Percentiles rank a stretch among this genome's conserved stretches.
phyloP scores from a whole-genome alignment of 2,113 vertebrate genomes.

The Rhabdornis inornatus region DNA sequence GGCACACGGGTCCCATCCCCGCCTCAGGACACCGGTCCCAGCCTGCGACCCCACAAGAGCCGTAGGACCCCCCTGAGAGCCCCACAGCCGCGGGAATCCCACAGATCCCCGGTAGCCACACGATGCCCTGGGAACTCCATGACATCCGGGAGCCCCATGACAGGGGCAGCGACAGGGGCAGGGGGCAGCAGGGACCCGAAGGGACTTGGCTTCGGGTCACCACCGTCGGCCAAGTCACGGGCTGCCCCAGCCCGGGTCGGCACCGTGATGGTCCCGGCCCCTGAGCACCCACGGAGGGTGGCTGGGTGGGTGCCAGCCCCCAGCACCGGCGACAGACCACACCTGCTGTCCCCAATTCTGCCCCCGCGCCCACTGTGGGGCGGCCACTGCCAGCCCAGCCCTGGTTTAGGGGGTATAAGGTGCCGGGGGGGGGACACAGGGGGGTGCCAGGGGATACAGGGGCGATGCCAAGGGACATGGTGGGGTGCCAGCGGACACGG shows the following conservation, averaged over 20 bases:
- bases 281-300: neutral
- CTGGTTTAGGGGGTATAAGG: neutral
- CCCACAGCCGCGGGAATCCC: neutral
- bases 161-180: neutral
- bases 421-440: neutral
- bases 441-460: neutral
- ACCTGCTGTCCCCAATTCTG: rapidly evolving
- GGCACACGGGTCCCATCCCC: neutral
- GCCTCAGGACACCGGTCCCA: rapidly evolving
- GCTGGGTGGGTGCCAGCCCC: neutral
- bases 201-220: neutral
- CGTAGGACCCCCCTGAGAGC: neutral
- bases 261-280: neutral
- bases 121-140: rapidly evolving
- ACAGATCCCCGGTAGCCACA: neutral
- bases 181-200: neutral
- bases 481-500: neutral
- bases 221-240: rapidly evolving
- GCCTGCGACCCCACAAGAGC: too few species aligned
- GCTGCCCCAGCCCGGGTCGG: neutral
- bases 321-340: neutral
- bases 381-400: neutral
- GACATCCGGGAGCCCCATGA: neutral
- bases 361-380: rapidly evolving
- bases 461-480: neutral